Evolutionary conservation across 2,113 vertebrate genomes (phyloP).

Genomic region (Poicephalus meyeri): DNA sequence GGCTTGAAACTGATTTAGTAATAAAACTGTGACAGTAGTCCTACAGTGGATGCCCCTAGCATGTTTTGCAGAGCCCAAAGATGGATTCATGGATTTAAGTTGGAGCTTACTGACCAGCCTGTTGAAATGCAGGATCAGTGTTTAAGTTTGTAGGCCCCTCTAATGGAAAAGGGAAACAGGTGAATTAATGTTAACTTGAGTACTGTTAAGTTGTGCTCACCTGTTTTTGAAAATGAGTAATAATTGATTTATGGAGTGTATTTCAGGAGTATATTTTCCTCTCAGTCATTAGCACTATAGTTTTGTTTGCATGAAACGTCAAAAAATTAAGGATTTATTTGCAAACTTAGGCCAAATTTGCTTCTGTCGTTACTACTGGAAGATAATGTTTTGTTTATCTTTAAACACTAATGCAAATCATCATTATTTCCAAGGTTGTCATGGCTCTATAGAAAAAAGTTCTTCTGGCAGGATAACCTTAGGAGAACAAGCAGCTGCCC

Average conservation of each 20-base stretch:
- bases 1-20: background rate
- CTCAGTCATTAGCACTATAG: fast-evolving
- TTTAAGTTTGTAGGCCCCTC: background rate
- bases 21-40: fast-evolving
- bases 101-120: background rate
- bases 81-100: background rate
- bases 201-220: background rate
- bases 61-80: background rate
- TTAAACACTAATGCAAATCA: background rate
- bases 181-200: background rate
- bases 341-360: background rate
- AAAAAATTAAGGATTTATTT: background rate
- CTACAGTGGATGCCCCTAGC: background rate
- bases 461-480: slow-evolving; percentile 91
- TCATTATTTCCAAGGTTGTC: slow-evolving; percentile 81
- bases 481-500: slow-evolving; percentile 92
- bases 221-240: background rate
- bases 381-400: background rate
- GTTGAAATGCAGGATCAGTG: background rate
- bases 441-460: slow-evolving; percentile 92
- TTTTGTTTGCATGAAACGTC: background rate
- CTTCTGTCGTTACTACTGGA: background rate
- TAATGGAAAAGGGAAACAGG: background rate
- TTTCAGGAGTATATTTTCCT: background rate
- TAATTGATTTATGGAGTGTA: background rate